A percentile compares a stretch with the other conserved stretches of the same genome.
These are phyloP conservation scores for Anarhynchus alexandrinus DNA, from an alignment of 2,113 vertebrate species.

Conservation along the genomic window DNA sequence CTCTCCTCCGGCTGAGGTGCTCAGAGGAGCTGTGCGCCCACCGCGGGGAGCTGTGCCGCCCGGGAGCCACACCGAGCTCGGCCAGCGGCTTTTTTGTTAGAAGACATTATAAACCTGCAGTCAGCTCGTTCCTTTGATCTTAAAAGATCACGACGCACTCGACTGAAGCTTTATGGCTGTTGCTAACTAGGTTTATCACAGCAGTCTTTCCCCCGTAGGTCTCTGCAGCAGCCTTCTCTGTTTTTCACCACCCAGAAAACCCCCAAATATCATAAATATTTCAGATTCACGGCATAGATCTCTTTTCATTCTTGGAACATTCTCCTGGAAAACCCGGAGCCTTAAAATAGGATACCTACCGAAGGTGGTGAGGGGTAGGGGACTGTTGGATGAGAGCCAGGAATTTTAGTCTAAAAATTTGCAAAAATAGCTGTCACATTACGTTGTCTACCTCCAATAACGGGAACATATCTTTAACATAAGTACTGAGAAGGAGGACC, in stretches of 20 bases:
- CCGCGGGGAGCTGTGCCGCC: not conserved
- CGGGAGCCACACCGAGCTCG: not conserved
- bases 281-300: fast-evolving
- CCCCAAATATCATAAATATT: not conserved
- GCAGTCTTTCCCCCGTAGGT: not conserved
- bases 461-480: fast-evolving
- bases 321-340: not conserved
- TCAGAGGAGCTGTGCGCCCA: not conserved
- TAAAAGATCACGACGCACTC: not conserved
- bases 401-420: not conserved
- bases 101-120: not conserved
- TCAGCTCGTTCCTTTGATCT: not conserved
- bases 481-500: not conserved
- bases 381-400: not conserved
- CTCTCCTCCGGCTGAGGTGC: not conserved
- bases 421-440: fast-evolving
- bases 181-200: not conserved
- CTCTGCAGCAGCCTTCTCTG: not conserved
- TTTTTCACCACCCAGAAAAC: not conserved
- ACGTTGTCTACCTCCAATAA: not conserved
- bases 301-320: not conserved
- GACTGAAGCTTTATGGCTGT: not conserved
- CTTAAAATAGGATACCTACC: fast-evolving
- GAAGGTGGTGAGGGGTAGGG: not conserved
- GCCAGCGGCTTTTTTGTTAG: not conserved